phyloP scores from a whole-genome alignment of 2,113 vertebrate genomes.

The Microtus ochrogaster region DNA sequence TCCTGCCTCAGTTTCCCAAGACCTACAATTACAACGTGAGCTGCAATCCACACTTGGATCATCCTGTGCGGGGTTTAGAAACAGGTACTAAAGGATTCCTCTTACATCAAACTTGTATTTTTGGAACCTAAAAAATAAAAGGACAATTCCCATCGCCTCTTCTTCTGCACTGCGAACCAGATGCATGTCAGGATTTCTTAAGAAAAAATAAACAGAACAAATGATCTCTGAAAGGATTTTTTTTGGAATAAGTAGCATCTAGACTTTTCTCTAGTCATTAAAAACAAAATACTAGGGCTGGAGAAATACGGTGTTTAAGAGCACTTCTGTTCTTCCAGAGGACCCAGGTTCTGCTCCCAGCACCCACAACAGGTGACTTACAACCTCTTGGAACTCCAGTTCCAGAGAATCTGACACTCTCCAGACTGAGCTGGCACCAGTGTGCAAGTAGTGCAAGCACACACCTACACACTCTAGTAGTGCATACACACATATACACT shows the following conservation, averaged over 20 bases:
- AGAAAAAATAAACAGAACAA: background rate
- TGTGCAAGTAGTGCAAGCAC: background rate
- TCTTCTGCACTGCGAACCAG: background rate
- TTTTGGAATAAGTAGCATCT: background rate
- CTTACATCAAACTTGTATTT: background rate
- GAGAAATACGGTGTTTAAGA: background rate
- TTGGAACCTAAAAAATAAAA: background rate
- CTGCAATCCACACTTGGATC: background rate
- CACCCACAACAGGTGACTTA: background rate
- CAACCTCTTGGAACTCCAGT: background rate
- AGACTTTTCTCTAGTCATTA: slow-evolving; percentile 6
- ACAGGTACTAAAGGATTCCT: background rate
- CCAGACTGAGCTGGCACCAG: background rate
- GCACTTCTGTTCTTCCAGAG: background rate
- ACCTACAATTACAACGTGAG: too few relatives aligned
- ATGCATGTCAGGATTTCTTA: background rate
- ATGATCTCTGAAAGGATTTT: background rate
- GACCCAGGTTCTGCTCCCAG: background rate
- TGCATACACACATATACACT: too few relatives aligned
- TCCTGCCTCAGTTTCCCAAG: background rate
- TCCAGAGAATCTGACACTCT: background rate
- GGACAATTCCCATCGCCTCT: background rate
- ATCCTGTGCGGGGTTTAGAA: background rate
- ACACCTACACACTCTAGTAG: background rate
- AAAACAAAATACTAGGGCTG: background rate